Evolutionary conservation across 2,797 vertebrate genomes (phyloP).

Genomic region (Tokudaia tokunoshimensis): DNA sequence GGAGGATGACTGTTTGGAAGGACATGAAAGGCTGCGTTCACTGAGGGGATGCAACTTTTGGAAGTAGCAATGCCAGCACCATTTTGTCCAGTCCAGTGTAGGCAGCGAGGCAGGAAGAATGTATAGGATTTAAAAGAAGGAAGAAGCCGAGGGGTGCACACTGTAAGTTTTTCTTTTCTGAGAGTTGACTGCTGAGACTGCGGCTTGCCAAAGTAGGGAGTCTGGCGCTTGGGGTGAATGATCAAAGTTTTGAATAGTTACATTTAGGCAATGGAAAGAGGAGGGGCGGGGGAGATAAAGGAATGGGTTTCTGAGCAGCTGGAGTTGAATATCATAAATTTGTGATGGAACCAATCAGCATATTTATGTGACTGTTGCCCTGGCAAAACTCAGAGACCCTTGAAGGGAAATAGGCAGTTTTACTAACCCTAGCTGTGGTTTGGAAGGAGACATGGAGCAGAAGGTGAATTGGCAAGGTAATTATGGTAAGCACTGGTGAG

Average conservation of each 20-base stretch:
- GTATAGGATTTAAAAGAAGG: not conserved
- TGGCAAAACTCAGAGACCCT: not conserved
- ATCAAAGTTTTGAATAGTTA: conserved; percentile 6
- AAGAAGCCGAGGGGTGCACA: not conserved
- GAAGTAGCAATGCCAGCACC: not conserved
- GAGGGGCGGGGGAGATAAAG: conserved; percentile 5
- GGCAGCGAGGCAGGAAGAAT: not conserved
- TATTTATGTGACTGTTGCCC: conserved; percentile 28
- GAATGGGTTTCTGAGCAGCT: conserved; percentile 36
- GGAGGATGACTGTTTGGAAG: not conserved
- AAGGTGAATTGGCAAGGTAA: conserved; percentile 42
- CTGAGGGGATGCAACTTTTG: not conserved
- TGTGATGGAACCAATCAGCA: conserved; percentile 39
- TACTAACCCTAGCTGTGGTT: not conserved
- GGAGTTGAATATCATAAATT: conserved; percentile 51
- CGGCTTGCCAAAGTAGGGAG: not conserved
- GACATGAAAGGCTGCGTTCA: not conserved
- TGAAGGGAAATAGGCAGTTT: conserved; percentile 54
- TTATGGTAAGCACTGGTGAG: not conserved
- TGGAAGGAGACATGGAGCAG: not conserved
- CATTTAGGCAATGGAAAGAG: not conserved
- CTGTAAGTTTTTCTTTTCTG: not conserved
- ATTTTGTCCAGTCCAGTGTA: not conserved
- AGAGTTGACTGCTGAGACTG: not conserved
- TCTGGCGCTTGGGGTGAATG: not conserved